These are phyloP conservation scores for Piprites chloris DNA, from an alignment of 2,113 vertebrate species.

Conservation along the genomic window DNA sequence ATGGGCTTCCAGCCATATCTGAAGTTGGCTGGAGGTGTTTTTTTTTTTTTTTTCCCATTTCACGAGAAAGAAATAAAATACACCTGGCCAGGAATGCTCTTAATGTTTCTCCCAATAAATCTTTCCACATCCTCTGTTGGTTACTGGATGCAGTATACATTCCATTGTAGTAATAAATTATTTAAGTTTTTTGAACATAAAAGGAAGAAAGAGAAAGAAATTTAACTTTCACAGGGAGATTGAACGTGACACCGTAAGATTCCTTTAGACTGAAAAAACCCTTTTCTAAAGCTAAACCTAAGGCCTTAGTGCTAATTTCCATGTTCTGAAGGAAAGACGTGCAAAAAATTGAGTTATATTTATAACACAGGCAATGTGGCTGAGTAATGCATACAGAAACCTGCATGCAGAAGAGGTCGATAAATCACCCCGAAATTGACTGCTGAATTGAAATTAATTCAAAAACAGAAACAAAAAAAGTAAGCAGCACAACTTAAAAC, in stretches of 20 bases:
- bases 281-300: constrained; percentile 6
- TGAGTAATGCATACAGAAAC: neutral
- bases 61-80: constrained; percentile 9
- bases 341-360: neutral
- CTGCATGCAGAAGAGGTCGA: neutral
- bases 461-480: neutral
- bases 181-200: constrained; percentile 48
- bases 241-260: constrained; percentile 3
- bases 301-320: neutral
- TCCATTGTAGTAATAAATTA: constrained; percentile 56
- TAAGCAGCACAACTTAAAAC: neutral
- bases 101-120: constrained; percentile 58
- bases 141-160: constrained; percentile 50
- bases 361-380: neutral
- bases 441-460: neutral
- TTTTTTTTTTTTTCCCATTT: neutral
- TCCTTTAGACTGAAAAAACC: constrained; percentile 7
- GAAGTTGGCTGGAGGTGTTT: constrained; percentile 7
- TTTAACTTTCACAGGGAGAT: constrained; percentile 22
- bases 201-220: constrained; percentile 53
- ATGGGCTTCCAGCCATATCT: constrained; percentile 42
- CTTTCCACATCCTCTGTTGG: constrained; percentile 54
- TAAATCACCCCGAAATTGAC: neutral
- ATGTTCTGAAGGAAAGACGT: neutral
- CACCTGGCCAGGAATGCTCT: constrained; percentile 59